These are phyloP conservation scores for Ammodytes dubius DNA, from an alignment of 2,113 vertebrate species.

Conservation along the genomic window DNA sequence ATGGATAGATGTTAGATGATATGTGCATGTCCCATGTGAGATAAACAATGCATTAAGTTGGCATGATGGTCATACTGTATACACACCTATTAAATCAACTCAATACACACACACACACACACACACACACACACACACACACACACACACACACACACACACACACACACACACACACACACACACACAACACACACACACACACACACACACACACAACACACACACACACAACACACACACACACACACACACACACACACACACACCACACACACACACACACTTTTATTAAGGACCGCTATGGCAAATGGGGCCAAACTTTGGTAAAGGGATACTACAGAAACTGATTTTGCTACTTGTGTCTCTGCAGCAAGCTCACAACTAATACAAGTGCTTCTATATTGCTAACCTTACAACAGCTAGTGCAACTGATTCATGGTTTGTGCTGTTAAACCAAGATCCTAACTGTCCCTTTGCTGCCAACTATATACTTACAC, in stretches of 20 bases:
- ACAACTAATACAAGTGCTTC: neutral
- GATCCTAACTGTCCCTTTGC: neutral
- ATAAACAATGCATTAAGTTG: neutral
- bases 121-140: neutral
- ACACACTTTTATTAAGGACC: neutral
- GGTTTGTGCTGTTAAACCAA: slow-evolving; percentile 3
- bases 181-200: neutral
- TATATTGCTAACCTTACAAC: neutral
- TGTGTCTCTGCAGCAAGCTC: slow-evolving; percentile 8
- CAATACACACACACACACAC: neutral
- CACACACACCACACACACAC: neutral
- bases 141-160: neutral
- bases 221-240: neutral
- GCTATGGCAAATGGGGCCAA: neutral
- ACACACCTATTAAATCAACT: neutral
- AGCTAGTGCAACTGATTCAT: neutral
- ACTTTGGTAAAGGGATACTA: slow-evolving; percentile 1
- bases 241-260: neutral
- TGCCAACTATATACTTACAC: neutral
- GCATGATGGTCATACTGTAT: neutral
- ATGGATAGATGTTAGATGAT: neutral
- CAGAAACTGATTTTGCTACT: slow-evolving; percentile 8
- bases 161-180: too few relatives aligned
- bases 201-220: neutral
- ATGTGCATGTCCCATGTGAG: neutral